Evolutionary conservation across 2,113 vertebrate species (phyloP).

Genomic region (Pseudolaguvia tuberculata): DNA sequence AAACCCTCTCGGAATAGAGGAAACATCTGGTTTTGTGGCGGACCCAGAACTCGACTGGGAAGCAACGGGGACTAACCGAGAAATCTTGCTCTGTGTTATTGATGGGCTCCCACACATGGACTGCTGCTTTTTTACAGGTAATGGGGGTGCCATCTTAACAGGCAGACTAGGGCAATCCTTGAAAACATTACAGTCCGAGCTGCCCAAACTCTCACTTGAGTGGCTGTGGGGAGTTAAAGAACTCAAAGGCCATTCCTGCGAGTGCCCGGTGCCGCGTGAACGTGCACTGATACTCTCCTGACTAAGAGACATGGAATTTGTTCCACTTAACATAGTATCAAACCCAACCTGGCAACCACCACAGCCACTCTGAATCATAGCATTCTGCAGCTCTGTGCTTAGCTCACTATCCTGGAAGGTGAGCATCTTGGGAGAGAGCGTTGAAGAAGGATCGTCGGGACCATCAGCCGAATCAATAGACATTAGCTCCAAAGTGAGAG

Average conservation of each 20-base stretch:
- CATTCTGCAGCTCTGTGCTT: constrained; percentile 84
- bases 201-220: constrained; percentile 72
- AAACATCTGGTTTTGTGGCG: constrained; percentile 41
- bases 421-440: constrained; percentile 77
- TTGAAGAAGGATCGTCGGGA: constrained; percentile 70
- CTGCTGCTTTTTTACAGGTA: constrained; percentile 36
- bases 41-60: constrained; percentile 50
- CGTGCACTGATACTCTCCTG: constrained; percentile 87
- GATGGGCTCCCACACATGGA: constrained; percentile 48
- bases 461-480: constrained; percentile 79
- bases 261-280: constrained; percentile 84
- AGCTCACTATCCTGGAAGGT: constrained; percentile 91
- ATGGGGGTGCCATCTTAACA: constrained; percentile 18
- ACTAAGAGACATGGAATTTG: constrained; percentile 74
- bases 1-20: constrained; percentile 55
- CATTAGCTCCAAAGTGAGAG: constrained; percentile 74
- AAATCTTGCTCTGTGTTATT: constrained; percentile 58
- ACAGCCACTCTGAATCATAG: constrained; percentile 72
- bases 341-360: constrained; percentile 65
- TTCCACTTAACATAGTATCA: constrained; percentile 63
- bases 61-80: constrained; percentile 60
- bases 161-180: constrained; percentile 59
- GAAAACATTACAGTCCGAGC: constrained; percentile 53
- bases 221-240: constrained; percentile 55
- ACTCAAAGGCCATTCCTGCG: constrained; percentile 68